These are phyloP conservation scores for Hermaeophaga mercurialis DNA, from an alignment of 2,888 invertebrate species.

Conservation along the genomic window DNA sequence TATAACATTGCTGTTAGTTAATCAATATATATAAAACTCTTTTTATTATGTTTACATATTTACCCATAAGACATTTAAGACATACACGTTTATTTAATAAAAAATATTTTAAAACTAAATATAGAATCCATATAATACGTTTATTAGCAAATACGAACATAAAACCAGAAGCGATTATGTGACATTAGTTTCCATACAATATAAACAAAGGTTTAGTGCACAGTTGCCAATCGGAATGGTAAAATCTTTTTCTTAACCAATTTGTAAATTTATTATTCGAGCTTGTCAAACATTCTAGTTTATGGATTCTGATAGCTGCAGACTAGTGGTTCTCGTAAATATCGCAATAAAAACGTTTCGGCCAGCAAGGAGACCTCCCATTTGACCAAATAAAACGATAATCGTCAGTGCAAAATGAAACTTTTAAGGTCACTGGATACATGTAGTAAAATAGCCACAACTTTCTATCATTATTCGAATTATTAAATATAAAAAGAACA, in stretches of 20 bases:
- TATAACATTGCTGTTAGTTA: too few species aligned
- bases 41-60: too few species aligned
- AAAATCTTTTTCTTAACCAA: conserved; percentile 37
- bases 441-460: too few species aligned
- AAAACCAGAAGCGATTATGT: conserved; percentile 27
- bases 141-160: conserved; percentile 10
- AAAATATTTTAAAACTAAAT: too few species aligned
- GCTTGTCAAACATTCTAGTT: conserved; percentile 29
- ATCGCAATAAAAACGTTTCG: conserved; percentile 23
- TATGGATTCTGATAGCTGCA: conserved; percentile 27
- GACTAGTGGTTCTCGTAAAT: conserved; percentile 24
- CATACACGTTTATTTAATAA: too few species aligned
- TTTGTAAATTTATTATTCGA: conserved; percentile 41
- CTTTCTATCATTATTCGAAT: too few species aligned
- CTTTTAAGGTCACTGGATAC: neutral
- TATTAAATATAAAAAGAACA: too few species aligned
- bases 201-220: conserved; percentile 45
- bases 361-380: conserved; percentile 12
- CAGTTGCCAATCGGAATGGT: conserved; percentile 38
- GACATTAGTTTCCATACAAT: conserved; percentile 40
- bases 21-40: too few species aligned
- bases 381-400: conserved; percentile 1
- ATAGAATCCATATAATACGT: too few species aligned
- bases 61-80: too few species aligned
- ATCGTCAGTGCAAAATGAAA: neutral